Conservation (phyloP, 2,797 vertebrate genomes). For the Mionectes olivaceus region DNA sequence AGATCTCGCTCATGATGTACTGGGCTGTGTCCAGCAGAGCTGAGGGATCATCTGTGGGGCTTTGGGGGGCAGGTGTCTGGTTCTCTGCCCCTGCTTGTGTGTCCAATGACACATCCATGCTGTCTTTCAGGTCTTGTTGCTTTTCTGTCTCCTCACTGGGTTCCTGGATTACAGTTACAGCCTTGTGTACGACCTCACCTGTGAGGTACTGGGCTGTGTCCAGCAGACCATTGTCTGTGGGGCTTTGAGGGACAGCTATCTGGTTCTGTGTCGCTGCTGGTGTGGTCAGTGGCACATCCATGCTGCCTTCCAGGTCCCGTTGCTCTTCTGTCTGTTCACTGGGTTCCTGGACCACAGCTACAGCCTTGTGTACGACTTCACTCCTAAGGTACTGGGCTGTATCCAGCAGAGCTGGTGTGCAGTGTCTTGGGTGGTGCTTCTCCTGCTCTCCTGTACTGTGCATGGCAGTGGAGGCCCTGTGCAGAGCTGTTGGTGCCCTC, state of each 20-base stretch:
- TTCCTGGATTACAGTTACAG: not conserved
- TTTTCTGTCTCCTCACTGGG: not conserved
- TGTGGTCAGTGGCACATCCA: rapidly evolving
- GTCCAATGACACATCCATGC: not conserved
- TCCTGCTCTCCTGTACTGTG: not conserved
- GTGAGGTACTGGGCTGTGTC: not conserved
- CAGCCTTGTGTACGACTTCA: not conserved
- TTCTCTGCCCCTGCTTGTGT: not conserved
- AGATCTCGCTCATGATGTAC: not conserved
- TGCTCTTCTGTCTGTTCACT: not conserved
- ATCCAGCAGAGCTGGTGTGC: rapidly evolving
- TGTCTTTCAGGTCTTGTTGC: not conserved
- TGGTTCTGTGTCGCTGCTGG: not conserved
- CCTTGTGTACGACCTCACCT: not conserved
- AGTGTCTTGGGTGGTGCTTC: no score
- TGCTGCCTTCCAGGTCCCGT: no score
- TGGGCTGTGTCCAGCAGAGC: not conserved
- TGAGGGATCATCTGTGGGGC: rapidly evolving
- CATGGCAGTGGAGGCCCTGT: rapidly evolving
- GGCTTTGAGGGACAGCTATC: not conserved
- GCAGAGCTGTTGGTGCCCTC: not conserved
- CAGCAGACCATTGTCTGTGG: not conserved
- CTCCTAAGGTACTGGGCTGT: not conserved
- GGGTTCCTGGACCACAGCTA: rapidly evolving
- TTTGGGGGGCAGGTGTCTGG: not conserved